Evolutionary conservation across 2,888 invertebrate species (phyloP).

Genomic region (Parnassius apollo): DNA sequence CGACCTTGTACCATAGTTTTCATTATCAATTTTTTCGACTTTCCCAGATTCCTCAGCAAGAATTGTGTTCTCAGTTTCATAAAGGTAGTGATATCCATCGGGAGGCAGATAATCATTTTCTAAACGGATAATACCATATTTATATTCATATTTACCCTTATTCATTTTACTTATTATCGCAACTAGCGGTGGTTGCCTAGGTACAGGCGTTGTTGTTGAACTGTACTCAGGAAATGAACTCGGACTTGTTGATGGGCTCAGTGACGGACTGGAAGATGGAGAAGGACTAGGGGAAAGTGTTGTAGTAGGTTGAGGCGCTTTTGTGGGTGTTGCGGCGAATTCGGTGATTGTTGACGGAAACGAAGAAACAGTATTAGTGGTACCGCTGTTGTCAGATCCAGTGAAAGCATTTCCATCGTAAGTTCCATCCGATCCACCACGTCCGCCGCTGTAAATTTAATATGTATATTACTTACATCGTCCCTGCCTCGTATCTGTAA

Average conservation of each 20-base stretch:
- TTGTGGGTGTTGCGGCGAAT: slow-evolving; percentile 15
- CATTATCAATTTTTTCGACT: slow-evolving; percentile 50
- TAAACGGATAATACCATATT: slow-evolving; percentile 62
- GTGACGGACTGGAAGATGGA: slow-evolving; percentile 16
- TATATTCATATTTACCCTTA: slow-evolving; percentile 28
- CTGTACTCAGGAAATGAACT: background rate
- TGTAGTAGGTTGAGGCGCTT: slow-evolving; percentile 12
- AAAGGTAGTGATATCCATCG: slow-evolving; percentile 66
- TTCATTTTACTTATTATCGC: slow-evolving; percentile 1
- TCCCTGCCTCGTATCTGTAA: too few relatives aligned
- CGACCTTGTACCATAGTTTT: slow-evolving; percentile 47
- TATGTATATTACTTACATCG: background rate
- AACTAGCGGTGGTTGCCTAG: slow-evolving; percentile 1
- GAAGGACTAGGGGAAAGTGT: slow-evolving; percentile 28
- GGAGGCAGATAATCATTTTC: slow-evolving; percentile 46
- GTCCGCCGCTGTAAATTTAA: slow-evolving; percentile 15
- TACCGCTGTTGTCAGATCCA: background rate
- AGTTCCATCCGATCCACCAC: slow-evolving; percentile 9
- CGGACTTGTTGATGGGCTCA: slow-evolving; percentile 3
- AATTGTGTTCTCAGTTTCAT: slow-evolving; percentile 68
- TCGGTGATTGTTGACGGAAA: slow-evolving; percentile 21
- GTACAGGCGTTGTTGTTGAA: slow-evolving; percentile 24
- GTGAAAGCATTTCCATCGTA: slow-evolving; percentile 2
- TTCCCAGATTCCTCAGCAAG: slow-evolving; percentile 63
- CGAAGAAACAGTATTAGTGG: slow-evolving; percentile 1